These are phyloP conservation scores for Pristionchus fissidentatus DNA, from an alignment of 2,888 invertebrate genomes.

Conservation along the genomic window DNA sequence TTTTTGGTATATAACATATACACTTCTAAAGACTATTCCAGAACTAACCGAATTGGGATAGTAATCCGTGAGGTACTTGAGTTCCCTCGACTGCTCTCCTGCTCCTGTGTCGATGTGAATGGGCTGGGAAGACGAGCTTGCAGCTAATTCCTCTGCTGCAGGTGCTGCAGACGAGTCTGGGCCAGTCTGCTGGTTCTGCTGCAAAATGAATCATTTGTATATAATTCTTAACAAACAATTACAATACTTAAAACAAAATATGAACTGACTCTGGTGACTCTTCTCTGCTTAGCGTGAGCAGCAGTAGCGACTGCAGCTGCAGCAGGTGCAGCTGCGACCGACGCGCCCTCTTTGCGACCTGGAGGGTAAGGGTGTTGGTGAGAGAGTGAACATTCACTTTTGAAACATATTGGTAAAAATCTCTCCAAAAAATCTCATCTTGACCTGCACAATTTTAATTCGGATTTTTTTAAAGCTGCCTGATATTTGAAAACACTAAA, in stretches of 20 bases:
- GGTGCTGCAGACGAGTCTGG: background rate
- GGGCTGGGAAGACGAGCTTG: background rate
- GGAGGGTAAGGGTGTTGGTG: background rate
- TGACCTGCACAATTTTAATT: too few relatives aligned
- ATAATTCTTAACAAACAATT: background rate
- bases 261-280: background rate
- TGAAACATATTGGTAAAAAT: too few relatives aligned
- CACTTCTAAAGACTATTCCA: too few relatives aligned
- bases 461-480: too few relatives aligned
- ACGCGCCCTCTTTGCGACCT: background rate
- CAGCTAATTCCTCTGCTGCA: background rate
- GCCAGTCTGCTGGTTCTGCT: background rate
- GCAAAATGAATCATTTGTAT: background rate
- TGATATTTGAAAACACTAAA: too few relatives aligned
- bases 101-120: background rate
- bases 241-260: background rate
- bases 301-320: constrained; percentile 38
- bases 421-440: too few relatives aligned
- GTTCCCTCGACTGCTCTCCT: background rate
- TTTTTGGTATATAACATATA: too few relatives aligned
- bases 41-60: background rate
- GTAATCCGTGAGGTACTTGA: background rate
- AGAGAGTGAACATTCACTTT: background rate
- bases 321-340: background rate
- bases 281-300: constrained; percentile 39